Evolutionary conservation across 2,888 invertebrate species (phyloP), one percentile per base, ranked within the genome.

Genomic region (Willowsia nigromaculata): DNA sequence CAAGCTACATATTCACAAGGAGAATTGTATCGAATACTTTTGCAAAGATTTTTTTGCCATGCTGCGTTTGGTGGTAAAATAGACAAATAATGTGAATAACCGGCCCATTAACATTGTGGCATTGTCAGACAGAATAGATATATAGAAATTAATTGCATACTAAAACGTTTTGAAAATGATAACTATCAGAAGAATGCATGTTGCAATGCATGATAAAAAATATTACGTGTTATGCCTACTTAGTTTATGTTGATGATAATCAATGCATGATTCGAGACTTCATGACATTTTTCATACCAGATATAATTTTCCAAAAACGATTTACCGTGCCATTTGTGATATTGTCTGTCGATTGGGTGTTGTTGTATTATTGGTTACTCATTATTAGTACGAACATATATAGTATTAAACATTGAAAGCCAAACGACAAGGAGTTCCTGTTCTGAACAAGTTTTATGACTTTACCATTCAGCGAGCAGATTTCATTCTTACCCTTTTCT

Each of bases 401-500:
- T 37, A n/a, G 22, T 25, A 30, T 27, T 59, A 56, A 33, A 78
- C 33, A 78, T 37, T 53, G 56, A 78, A 78, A 78, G 78, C 78
- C 33, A 53, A 74, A 56, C 13, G 53, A 56, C 37, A 53, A 18
- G 50, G 27, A 76, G n/a, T 62, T 71, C 30, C 33, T 62, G 1
- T 68, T 15, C 56, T 25, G 4, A 25, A 25, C 5, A 59, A 25
- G 47, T 62, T n/a, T n/a, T n/a, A n/a, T n/a, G n/a, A n/a, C n/a
- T n/a, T n/a, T 50, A 53, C 43, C 33, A 18, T 30, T 18, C n/a
- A 22, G 6, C 25, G 59, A 22, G 27, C 59, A 25, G 59, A 22
- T 65, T 65, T 33, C 27, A 15, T 74, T 86, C 85, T 86, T 85
- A 92, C 92, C 92, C 91, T 92, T 92, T 68, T 92, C 92, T 84